Base-by-base conservation (phyloP, 2,113 vertebrate species). In the Cygnus buccinator region DNA sequence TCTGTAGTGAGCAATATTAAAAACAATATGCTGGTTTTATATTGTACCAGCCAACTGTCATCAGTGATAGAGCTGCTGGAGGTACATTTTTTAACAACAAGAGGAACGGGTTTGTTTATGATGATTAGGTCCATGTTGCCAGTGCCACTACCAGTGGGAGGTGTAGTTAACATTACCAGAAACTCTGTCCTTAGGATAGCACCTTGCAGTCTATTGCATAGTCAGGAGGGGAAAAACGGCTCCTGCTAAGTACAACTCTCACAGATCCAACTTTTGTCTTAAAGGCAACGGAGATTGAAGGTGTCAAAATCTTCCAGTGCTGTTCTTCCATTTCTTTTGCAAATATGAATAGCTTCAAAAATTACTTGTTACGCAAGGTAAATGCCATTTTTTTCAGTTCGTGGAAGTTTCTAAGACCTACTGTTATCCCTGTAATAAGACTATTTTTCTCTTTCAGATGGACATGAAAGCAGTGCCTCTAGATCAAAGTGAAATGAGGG, bases 261-360 rank as follows among this genome's bases (percentile, higher is more conserved):
- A 55, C 31, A 52, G 21, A 28, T 35, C 62, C 19, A 6, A 26
- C 29, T 88, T 91, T 16, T 84, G 43, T 55, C 84, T 87, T 71
- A n/a, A 83, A 98, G 97, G 82, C 87, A 20, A 14, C 16, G 4
- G 82, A 58, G 61, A 89, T 96, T 37, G 96, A 97, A 18, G 97
- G 97, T 13, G 88, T 97, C 75, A 97, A 97, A 61, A 97, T 97
- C 90, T 96, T 97, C 84, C 97, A 98, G 83, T 98, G 97, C 83
- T 97, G 96, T 66, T 97, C 87, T 33, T 95, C 97, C 57, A 95
- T 98, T 39, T 98, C 97, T 4, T 97, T 96, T 4, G 76, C 96
- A 37, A 98, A 98, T 6, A 84, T 97, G 65, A 48, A 96, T 74
- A 33, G 50, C 13, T 96, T 98, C 29, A 98, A 96, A 71, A 37